Evolutionary conservation across 2,797 vertebrate species (phyloP).

Genomic region (Cossypha polioptera): DNA sequence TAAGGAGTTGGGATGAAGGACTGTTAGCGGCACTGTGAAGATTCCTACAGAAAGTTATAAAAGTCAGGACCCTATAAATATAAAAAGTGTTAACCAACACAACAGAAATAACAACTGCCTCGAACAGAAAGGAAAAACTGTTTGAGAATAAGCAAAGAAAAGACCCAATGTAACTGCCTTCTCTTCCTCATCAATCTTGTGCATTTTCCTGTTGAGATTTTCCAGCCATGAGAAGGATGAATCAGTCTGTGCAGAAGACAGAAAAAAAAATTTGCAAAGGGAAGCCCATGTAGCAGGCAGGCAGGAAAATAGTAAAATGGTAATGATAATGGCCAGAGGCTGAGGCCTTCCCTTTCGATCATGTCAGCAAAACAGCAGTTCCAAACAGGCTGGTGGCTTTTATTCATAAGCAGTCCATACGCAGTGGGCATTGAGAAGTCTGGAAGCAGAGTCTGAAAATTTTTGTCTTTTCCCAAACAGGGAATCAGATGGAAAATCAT

Average conservation of each 20-base stretch:
- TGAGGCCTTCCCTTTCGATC: slow-evolving; percentile 32
- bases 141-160: slow-evolving; percentile 1
- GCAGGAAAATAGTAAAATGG: slow-evolving; percentile 32
- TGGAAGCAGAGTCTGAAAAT: slow-evolving; percentile 4
- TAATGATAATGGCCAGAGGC: slow-evolving; percentile 38
- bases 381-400: slow-evolving; percentile 1
- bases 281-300: slow-evolving; percentile 50
- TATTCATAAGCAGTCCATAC: background rate
- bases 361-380: background rate
- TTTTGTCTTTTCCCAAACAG: background rate
- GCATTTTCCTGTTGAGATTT: slow-evolving; percentile 1
- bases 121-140: background rate
- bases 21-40: background rate
- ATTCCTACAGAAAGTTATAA: background rate
- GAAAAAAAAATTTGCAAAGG: slow-evolving; percentile 10
- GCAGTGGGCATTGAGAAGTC: background rate
- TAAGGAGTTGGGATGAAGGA: background rate
- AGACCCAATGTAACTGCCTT: background rate
- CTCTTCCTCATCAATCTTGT: background rate
- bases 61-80: background rate
- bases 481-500: background rate
- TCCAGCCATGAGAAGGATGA: slow-evolving; percentile 12
- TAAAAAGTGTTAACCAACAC: background rate
- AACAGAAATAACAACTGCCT: background rate
- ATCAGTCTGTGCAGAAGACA: background rate